Conservation (phyloP, 2,797 vertebrate species). For the Manis crassicaudata region DNA sequence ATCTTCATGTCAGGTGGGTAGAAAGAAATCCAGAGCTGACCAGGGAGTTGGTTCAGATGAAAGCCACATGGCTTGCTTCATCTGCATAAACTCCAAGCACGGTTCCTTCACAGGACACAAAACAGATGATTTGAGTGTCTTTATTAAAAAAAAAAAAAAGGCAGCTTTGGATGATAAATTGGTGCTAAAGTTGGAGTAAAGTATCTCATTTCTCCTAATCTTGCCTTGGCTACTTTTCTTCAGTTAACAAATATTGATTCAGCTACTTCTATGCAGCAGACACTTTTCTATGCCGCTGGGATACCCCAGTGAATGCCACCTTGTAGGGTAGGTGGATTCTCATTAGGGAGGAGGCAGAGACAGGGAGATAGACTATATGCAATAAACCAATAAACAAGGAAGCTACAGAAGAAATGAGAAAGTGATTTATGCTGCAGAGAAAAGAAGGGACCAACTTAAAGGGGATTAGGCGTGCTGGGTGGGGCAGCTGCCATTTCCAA, state of each 20-base stretch:
- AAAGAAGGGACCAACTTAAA: neutral
- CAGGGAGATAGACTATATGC: neutral
- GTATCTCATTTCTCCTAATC: neutral
- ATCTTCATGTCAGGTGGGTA: neutral
- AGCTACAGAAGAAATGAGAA: neutral
- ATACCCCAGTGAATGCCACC: neutral
- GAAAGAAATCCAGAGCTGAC: neutral
- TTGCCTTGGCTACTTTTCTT: neutral
- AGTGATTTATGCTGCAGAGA: neutral
- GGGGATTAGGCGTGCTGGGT: neutral
- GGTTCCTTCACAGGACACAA: neutral
- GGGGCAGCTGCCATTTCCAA: accelerated
- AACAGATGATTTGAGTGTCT: neutral
- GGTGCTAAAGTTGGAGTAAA: neutral
- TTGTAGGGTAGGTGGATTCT: neutral
- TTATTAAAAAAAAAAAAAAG: neutral
- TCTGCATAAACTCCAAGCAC: neutral
- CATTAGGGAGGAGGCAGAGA: accelerated
- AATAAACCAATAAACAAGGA: neutral
- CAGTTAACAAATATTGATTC: neutral
- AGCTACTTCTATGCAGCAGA: neutral
- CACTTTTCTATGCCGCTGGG: neutral
- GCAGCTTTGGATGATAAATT: neutral
- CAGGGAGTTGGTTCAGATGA: neutral
- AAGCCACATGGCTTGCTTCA: neutral